phyloP scores from a whole-genome alignment of 2,888 invertebrate genomes.

The Campoplex capitator region DNA sequence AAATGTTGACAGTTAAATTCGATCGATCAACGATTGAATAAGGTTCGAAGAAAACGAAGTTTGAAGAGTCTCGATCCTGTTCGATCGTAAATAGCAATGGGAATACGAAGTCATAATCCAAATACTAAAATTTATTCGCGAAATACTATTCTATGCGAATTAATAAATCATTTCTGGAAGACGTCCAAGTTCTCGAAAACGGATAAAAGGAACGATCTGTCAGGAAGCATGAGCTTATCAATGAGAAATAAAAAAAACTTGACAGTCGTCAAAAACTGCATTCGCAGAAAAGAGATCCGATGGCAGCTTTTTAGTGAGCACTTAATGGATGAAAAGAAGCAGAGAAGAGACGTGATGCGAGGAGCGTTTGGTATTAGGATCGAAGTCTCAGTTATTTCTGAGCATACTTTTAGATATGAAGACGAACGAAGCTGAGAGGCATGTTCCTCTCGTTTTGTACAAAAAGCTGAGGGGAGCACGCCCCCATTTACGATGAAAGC shows the following conservation, averaged over 20 bases:
- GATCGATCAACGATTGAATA: neutral
- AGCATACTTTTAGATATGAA: conserved; percentile 34
- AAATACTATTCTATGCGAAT: neutral
- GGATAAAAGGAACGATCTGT: neutral
- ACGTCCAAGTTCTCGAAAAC: neutral
- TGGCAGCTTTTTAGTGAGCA: neutral
- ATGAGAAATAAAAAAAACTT: neutral
- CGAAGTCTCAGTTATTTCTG: conserved; percentile 16
- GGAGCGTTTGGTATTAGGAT: conserved; percentile 12
- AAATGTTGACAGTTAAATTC: neutral
- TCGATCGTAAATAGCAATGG: neutral
- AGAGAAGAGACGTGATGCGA: conserved; percentile 16
- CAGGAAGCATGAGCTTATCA: neutral
- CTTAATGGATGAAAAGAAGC: neutral
- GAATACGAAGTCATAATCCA: neutral
- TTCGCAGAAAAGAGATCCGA: neutral
- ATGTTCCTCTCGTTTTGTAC: conserved; percentile 22
- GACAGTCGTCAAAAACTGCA: neutral
- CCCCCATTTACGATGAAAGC: conserved; percentile 44
- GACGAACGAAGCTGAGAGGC: conserved; percentile 27
- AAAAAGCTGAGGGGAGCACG: conserved; percentile 27
- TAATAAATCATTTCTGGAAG: neutral
- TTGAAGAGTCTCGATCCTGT: neutral
- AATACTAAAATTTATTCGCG: neutral
- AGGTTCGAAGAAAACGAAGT: too few species aligned